phyloP scores from a whole-genome alignment of 2,888 invertebrate genomes.

The Clepsis dumicolana region DNA sequence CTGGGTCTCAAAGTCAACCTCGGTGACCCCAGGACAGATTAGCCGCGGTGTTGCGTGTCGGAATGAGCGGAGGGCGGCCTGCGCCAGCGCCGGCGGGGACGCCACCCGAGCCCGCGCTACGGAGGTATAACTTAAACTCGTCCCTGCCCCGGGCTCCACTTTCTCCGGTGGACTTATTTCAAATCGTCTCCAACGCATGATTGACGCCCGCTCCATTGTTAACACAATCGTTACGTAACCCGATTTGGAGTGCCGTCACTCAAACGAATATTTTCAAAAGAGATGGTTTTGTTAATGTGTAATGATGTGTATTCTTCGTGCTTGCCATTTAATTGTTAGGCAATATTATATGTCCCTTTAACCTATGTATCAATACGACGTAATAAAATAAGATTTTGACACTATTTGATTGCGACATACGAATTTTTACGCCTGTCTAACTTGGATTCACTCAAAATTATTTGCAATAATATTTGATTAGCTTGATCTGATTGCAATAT shows the following conservation, averaged over 20 bases:
- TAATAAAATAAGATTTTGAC: slow-evolving; percentile 57
- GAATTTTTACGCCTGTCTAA: neutral
- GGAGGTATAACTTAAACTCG: slow-evolving; percentile 37
- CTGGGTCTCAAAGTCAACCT: slow-evolving; percentile 33
- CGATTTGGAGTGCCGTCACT: slow-evolving; percentile 79
- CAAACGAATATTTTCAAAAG: slow-evolving; percentile 73
- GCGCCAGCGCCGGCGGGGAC: slow-evolving; percentile 12
- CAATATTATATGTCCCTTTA: slow-evolving; percentile 74
- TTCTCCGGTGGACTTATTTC: slow-evolving; percentile 83
- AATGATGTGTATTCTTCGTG: slow-evolving; percentile 80
- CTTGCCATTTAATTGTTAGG: slow-evolving; percentile 83
- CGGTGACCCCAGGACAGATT: slow-evolving; percentile 38
- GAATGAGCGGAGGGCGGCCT: slow-evolving; percentile 24
- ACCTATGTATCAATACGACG: slow-evolving; percentile 68
- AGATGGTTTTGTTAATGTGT: slow-evolving; percentile 78
- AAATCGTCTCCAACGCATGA: slow-evolving; percentile 82
- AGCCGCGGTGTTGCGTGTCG: slow-evolving; percentile 38
- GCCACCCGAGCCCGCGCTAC: slow-evolving; percentile 54
- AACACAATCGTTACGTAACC: slow-evolving; percentile 73
- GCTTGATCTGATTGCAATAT: neutral
- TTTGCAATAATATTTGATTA: neutral
- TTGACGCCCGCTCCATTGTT: slow-evolving; percentile 78
- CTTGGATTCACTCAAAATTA: neutral
- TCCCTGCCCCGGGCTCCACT: slow-evolving; percentile 70
- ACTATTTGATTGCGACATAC: slow-evolving; percentile 48